Evolutionary conservation across 2,113 vertebrate species (phyloP).

Genomic region (Ophthalmolycus amberensis): DNA sequence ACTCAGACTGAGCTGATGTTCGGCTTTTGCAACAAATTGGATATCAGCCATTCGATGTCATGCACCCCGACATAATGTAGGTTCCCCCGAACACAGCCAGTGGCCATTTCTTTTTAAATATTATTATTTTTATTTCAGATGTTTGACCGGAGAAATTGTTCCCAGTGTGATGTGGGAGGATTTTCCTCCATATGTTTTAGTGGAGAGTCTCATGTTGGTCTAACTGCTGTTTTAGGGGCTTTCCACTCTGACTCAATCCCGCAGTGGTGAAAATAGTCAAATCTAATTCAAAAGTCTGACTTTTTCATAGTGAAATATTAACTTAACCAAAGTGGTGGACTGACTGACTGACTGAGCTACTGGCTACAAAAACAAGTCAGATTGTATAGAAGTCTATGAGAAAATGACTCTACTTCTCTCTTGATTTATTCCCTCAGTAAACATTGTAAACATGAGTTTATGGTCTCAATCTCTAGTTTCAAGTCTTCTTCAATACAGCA

Average conservation of each 20-base stretch:
- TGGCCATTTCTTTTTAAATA: slow-evolving; percentile 12
- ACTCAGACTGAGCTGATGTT: slow-evolving; percentile 5
- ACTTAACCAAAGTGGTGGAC: too few relatives aligned
- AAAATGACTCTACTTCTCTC: too few relatives aligned
- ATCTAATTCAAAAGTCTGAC: slow-evolving; percentile 26
- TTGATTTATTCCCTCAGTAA: too few relatives aligned
- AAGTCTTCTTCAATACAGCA: background rate
- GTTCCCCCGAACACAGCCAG: slow-evolving; percentile 31
- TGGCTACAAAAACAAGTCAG: background rate
- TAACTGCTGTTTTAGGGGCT: slow-evolving; percentile 55
- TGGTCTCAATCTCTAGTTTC: too few relatives aligned
- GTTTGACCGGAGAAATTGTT: slow-evolving; percentile 65
- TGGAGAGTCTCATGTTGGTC: slow-evolving; percentile 53
- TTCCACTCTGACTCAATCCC: slow-evolving; percentile 47
- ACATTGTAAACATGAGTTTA: too few relatives aligned
- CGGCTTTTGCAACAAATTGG: slow-evolving; percentile 9
- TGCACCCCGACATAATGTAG: slow-evolving; percentile 26
- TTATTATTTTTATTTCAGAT: slow-evolving; percentile 68
- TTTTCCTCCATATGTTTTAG: slow-evolving; percentile 64
- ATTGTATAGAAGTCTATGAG: background rate
- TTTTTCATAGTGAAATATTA: slow-evolving; percentile 14
- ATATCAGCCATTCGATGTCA: slow-evolving; percentile 31
- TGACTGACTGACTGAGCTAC: background rate
- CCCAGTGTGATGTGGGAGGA: slow-evolving; percentile 64
- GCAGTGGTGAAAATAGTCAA: slow-evolving; percentile 29